Evolutionary conservation across 2,888 invertebrate species (phyloP), one percentile per base, ranked within the genome.

Genomic region (Drosophila paracracens): DNA sequence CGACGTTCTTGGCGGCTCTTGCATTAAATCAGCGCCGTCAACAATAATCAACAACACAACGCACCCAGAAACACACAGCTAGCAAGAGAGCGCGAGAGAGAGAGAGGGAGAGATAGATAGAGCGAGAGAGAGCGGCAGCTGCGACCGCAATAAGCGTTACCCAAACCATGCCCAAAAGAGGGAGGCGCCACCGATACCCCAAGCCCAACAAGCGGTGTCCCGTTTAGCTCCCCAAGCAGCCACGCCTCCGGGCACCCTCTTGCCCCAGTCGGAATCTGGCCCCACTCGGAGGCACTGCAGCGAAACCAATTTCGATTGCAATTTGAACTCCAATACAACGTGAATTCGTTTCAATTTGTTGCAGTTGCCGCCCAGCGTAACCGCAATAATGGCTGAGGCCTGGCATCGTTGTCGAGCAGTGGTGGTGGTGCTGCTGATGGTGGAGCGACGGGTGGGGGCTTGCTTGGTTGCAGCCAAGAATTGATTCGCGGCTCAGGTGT

Each of bases 301-400:
- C 73, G 82, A 73, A 87, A 89, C 88, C 85, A 89, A 90, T 89
- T 90, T 89, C 90, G 88, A 91, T 89, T 79, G 91, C 89, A 81
- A 90, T 89, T 89, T 82, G 85, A 91, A 84, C 91, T 85, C 88
- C 89, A 87, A 89, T 81, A 81, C 84, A 76, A 87, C 88, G 79
- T 76, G 89, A 90, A 87, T 89, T 90, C 91, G 76, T 87, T 89
- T 85, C 91, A 90, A 85, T 85, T 85, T 90, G 89, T 85, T 83
- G 88, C 79, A 70, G 68, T 79, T 61, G 74, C 88, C 79, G 75
- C 83, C 82, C 86, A 75, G 51, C 76, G 71, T 62, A 77, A 77
- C 90, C 81, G 89, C 90, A 84, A 76, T 83, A 80, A 70, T 64
- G 71, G 27, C 38, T 29, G 27, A 56, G 18, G 27, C 11, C 51